Percentiles rank a stretch among this genome's conserved stretches.
Conservation (phyloP, 2,113 vertebrate species). For the Barbus barbus region DNA sequence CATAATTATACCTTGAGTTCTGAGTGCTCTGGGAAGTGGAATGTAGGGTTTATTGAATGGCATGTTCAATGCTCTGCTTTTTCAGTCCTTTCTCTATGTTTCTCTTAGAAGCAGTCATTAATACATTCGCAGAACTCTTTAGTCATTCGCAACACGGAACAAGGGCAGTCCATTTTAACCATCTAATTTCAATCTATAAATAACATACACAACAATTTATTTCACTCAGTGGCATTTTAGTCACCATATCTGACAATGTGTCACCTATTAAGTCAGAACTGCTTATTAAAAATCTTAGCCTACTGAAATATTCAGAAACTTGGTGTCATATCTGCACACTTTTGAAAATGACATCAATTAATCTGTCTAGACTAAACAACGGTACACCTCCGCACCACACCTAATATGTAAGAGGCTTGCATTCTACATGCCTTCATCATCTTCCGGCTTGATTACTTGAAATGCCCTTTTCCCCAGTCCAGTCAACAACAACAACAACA, state of each 20-base stretch:
- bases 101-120: constrained; percentile 2
- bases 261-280: neutral
- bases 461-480: neutral
- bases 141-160: neutral
- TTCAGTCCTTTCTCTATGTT: neutral
- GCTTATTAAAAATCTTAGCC: neutral
- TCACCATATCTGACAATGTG: neutral
- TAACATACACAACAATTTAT: neutral
- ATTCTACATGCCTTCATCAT: neutral
- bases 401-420: neutral
- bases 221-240: constrained; percentile 4
- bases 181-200: neutral
- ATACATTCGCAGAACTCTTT: neutral
- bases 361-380: neutral
- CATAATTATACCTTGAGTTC: constrained; percentile 57
- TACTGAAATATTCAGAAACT: neutral
- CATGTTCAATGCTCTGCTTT: constrained; percentile 17
- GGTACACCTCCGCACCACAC: neutral
- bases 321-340: neutral
- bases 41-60: constrained; percentile 43
- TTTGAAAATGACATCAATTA: neutral
- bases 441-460: neutral
- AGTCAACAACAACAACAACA: too few relatives aligned
- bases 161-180: constrained; percentile 5
- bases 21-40: constrained; percentile 37